phyloP scores from a whole-genome alignment of 2,797 vertebrate species.

The Phyllotis vaccarum region DNA sequence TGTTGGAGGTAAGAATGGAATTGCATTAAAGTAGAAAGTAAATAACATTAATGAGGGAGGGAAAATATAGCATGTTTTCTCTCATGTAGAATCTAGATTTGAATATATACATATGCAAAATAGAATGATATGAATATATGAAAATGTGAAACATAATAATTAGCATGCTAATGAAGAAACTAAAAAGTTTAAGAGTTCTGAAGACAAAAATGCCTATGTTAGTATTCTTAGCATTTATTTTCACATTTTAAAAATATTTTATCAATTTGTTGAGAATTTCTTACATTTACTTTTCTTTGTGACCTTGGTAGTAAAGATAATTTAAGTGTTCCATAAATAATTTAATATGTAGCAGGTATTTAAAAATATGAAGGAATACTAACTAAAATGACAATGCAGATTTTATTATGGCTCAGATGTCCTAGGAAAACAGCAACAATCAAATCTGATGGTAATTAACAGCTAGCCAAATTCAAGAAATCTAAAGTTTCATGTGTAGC shows the following conservation, averaged over 20 bases:
- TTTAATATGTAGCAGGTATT: neutral
- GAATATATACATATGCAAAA: neutral
- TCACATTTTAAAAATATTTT: neutral
- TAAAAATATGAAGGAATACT: slow-evolving; percentile 26
- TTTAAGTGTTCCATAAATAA: neutral
- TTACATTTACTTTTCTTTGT: neutral
- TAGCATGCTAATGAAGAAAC: neutral
- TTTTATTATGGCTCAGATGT: neutral
- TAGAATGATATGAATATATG: neutral
- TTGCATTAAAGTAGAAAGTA: neutral
- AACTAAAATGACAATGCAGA: neutral
- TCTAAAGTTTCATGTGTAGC: neutral
- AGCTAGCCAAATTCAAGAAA: neutral
- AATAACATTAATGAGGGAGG: too few relatives aligned
- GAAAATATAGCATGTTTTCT: neutral
- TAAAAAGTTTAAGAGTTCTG: neutral
- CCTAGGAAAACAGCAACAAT: neutral
- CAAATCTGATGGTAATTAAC: slow-evolving; percentile 19
- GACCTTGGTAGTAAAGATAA: neutral
- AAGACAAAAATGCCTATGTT: neutral
- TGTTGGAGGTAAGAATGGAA: neutral
- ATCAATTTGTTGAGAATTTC: neutral
- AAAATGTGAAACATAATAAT: neutral
- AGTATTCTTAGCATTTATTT: neutral
- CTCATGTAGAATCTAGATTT: neutral